Base-by-base conservation (phyloP, 1,140 invertebrate genomes). In the Brachionus asplanchnoidis region DNA sequence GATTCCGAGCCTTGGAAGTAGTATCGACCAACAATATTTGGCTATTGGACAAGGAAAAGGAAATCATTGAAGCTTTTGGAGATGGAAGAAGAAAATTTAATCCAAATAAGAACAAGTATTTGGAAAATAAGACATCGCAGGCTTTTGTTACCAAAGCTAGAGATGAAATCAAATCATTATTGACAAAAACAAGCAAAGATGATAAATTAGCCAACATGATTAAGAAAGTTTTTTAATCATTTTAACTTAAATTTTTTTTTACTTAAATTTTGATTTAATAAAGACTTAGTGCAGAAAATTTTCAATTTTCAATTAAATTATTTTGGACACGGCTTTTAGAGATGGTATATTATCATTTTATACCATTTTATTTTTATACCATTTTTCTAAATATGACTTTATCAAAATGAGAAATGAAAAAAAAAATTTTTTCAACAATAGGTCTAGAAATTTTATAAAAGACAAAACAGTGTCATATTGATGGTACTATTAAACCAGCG, bases 1-100 rank as follows among this genome's bases (percentile, higher is more conserved):
- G 79, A 82, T 82, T 82, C 53, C 17, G 79, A 65, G 79, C 79
- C 32, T 68, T 82, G 36, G 79, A 82, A 44, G 14, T 82, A 14
- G 79, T 68, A 60, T 82, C 79, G 1, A 82, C 79, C 12, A 82
- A 82, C 28, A 68, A 60, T 12, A 68, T 82, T 32, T 82, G 79
- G 79, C 11, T 82, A 26, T 40, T 60, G 53, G 79, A 82, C 32
- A 82, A 82, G 32, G 79, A 82, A 46, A 14, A 42, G 20, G 79
- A 82, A 46, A 65, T 82, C 9, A 82, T 82, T 6, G 79, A 82
- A 7, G 79, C 79, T 36, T 82, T 82, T 68, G 79, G 65, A 7
- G 79, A 68, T 42, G 53, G 53, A 20, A 60, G 53, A 23, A 60
- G 20, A 60, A 60, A 60, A 60, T 60, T 20, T 3, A 60, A 8